Base-by-base conservation (phyloP, 2,113 vertebrate genomes). In the Chrysochloris asiatica region DNA sequence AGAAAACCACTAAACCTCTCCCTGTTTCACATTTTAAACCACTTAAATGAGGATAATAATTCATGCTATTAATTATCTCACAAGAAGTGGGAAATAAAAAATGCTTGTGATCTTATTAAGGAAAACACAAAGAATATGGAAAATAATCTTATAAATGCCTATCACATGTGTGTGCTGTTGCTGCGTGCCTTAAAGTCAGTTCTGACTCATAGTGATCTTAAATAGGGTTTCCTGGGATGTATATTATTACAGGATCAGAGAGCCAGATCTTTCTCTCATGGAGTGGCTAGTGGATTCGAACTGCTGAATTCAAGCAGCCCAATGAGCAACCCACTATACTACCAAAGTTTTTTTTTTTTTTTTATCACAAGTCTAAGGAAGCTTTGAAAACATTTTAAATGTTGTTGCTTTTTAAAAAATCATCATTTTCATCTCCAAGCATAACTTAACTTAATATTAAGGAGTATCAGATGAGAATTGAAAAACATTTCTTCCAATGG, bases 31-130 rank as follows among this genome's bases (percentile, higher is more conserved):
- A 54, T 84, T 85, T 84, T 75, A 79, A 88, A 65, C 3, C 8
- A 84, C 52, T 83, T 95, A 86, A 90, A 88, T 63, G 52, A 86
- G 88, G 61, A 81, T 67, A 95, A 33, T 82, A 88, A 91, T 69
- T 83, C 43, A 90, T 80, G 33, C 24, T 90, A 77, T 16, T 73
- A 91, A 87, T 73, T 43, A 52, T 65, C 16, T 71, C 52, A 86
- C 2, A 80, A 88, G 19, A 93, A 30, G n/a, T 83, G 43, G 48
- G 36, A 92, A 91, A 89, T 56, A 88, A 94, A 85, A 93, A 89
- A 11, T 83, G 54, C 24, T 91, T 69, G 78, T 78, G 28, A 88
- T 19, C 21, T 91, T 83, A 2, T 76, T n/a, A 71, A 6, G 8
- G 24, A 82, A 85, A 47, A 83, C 24, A 85, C 6, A 91, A 85